A percentile compares a stretch with the other conserved stretches of the same genome.
These are phyloP conservation scores for Yponomeuta cagnagella DNA, from an alignment of 2,888 invertebrate genomes.

Conservation along the genomic window DNA sequence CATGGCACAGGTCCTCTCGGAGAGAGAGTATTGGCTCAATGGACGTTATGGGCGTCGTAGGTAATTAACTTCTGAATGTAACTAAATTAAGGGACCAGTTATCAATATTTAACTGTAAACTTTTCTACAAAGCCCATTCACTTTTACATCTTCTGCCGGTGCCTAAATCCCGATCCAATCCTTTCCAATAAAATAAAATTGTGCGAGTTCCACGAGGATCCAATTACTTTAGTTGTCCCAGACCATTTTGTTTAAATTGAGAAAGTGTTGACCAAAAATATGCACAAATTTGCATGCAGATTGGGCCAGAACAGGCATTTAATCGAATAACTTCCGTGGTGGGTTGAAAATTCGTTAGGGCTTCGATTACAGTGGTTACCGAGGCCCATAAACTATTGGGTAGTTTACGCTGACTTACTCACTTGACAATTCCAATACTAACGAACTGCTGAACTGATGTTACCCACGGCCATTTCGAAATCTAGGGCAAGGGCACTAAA, in stretches of 20 bases:
- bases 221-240: not conserved
- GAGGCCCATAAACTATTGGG: not conserved
- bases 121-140: not conserved
- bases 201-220: not conserved
- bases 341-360: not conserved
- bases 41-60: too few species aligned
- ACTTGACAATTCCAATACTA: not conserved
- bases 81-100: too few species aligned
- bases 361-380: constrained; percentile 1
- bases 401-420: not conserved
- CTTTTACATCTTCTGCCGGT: not conserved
- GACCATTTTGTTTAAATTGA: not conserved
- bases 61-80: too few species aligned
- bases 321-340: constrained; percentile 6
- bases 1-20: too few species aligned
- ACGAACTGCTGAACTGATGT: not conserved
- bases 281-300: constrained; percentile 3
- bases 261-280: not conserved
- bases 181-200: not conserved
- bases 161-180: not conserved
- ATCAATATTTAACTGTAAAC: too few species aligned
- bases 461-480: not conserved
- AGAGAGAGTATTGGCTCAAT: too few species aligned
- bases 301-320: not conserved
- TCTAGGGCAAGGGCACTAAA: not conserved